Conservation (phyloP, 2,797 vertebrate species). For the Eidolon dupreanum region DNA sequence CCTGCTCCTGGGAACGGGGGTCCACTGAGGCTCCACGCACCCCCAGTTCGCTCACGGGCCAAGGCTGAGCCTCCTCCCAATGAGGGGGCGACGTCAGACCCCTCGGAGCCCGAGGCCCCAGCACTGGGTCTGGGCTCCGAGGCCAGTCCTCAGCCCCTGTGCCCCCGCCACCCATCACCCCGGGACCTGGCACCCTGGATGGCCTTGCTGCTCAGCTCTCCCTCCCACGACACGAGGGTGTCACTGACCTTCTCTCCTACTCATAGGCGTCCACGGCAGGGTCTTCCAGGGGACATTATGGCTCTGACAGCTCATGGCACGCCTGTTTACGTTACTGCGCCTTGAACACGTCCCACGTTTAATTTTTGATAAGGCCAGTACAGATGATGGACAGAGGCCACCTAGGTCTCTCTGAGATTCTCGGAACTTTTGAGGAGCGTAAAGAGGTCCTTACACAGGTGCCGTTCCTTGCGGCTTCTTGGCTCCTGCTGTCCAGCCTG, state of each 20-base stretch:
- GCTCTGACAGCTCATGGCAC: rapidly evolving
- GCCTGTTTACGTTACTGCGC: not conserved
- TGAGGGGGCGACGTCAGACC: rapidly evolving
- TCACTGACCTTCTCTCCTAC: no score
- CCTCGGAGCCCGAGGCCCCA: not conserved
- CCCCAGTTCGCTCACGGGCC: rapidly evolving
- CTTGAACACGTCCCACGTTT: not conserved
- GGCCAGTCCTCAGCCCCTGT: not conserved
- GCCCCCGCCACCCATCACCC: not conserved
- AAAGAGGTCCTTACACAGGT: not conserved
- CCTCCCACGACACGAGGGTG: rapidly evolving
- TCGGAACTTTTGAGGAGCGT: not conserved
- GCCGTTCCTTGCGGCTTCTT: not conserved
- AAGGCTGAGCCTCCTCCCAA: not conserved
- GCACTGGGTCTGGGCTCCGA: not conserved
- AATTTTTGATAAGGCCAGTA: not conserved
- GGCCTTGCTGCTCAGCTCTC: not conserved
- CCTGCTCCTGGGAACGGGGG: not conserved
- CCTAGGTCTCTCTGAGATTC: not conserved
- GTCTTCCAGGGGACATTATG: not conserved
- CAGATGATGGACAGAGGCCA: not conserved
- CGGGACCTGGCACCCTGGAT: no score
- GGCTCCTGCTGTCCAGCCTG: not conserved
- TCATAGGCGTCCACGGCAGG: rapidly evolving
- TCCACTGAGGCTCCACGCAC: rapidly evolving